A percentile compares a stretch with the other conserved stretches of the same genome.
These are phyloP conservation scores for Heterochromis multidens DNA, from an alignment of 2,113 vertebrate genomes.

Conservation along the genomic window DNA sequence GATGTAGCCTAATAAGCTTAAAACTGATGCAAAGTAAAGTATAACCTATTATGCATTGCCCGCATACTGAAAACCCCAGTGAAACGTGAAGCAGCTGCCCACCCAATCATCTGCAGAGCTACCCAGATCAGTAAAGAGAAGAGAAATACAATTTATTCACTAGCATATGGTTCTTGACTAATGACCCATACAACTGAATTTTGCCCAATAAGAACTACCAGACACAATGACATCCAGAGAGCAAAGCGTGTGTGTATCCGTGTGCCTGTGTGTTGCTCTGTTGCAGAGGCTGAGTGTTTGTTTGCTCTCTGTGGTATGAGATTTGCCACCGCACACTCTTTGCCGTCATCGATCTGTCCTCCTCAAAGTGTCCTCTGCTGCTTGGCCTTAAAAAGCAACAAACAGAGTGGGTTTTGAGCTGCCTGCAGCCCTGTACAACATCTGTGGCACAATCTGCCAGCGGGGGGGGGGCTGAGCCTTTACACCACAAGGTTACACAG, in stretches of 20 bases:
- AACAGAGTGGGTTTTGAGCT: not conserved
- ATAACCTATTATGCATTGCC: not conserved
- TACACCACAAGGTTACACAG: conserved; percentile 38
- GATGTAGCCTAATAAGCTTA: not conserved
- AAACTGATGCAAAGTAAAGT: not conserved
- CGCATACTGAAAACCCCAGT: not conserved
- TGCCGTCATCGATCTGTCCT: conserved; percentile 22
- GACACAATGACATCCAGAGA: not conserved
- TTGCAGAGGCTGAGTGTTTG: not conserved
- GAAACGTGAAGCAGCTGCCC: not conserved
- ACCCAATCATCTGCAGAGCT: not conserved
- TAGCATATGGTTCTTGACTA: not conserved
- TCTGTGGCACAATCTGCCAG: conserved; percentile 58
- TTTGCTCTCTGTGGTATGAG: conserved; percentile 2
- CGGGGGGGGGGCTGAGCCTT: not conserved
- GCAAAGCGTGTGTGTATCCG: not conserved
- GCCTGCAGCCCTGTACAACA: conserved; percentile 26
- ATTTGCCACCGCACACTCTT: not conserved
- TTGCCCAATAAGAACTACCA: not conserved
- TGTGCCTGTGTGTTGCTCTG: not conserved
- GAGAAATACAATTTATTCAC: not conserved
- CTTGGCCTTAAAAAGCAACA: conserved; percentile 39
- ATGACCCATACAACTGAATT: not conserved
- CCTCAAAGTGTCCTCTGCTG: conserved; percentile 31
- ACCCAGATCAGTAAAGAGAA: not conserved